Base-by-base conservation (phyloP, 30 jellyfish, hydroid and myxozoan genomes). In the Rhopilema esculentum region DNA sequence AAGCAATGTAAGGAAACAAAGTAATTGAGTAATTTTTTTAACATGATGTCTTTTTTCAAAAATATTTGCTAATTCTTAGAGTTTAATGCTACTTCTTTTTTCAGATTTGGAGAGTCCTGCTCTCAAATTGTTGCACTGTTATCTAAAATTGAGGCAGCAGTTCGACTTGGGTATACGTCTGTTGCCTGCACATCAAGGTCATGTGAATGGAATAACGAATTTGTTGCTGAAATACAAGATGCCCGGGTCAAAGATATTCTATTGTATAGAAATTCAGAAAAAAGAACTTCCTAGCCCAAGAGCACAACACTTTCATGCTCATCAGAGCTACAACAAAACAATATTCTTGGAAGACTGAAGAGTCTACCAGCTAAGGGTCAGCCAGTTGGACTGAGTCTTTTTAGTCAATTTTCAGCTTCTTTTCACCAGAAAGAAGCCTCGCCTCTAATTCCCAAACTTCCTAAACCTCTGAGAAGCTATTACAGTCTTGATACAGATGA, bases 31-130 rank as follows among this genome's bases (percentile, higher is more conserved):
- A 63, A n/a, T 24, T 63, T 63, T 19, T 19, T 19, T n/a, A 24
- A n/a, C 30, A 24, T 2, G 73, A 19, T 63, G 73, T 40, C 12
- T n/a, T 40, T 40, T 40, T 40, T 40, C 57, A 40, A 40, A 40
- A 40, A 40, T 40, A 40, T 40, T 40, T 40, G 57, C 57, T 40
- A 40, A 40, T 40, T 40, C 30, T n/a, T 7, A 19, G 30, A 63
- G 73, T 24, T 9, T n/a, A 63, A n/a, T 63, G 73, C 73, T 24
- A 19, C 57, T 77, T 27, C 52, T 52, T 49, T 21, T 53, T 40
- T 16, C 52, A 83, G 93, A 27, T 20, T 78, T 7, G 96, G 96
- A 15, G 96, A 88, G 68, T 78, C 96, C 49, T 88, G 96, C 73
- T 88, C 93, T 7, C 88, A 88, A 8, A 88, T 88, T 79, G 93